Conservation (phyloP, 1,140 invertebrate species). For the Bacillus rossius region DNA sequence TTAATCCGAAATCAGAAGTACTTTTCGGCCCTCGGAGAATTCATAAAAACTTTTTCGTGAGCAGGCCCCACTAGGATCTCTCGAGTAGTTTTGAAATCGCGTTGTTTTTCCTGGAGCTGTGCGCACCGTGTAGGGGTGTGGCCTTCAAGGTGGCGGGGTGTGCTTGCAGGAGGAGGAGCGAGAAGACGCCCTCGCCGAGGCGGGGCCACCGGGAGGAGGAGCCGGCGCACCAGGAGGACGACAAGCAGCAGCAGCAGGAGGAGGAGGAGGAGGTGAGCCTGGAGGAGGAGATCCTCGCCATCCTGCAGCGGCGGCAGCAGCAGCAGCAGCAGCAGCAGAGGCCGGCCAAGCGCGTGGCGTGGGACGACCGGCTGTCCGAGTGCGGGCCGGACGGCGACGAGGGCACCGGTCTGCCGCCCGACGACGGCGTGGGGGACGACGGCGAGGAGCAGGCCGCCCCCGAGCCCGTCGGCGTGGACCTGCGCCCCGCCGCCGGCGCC, state of each 20-base stretch:
- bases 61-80: no score
- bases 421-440: neutral
- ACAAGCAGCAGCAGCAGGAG: neutral
- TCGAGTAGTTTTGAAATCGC: no score
- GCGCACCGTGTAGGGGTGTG: no score
- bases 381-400: slow-evolving; percentile 3
- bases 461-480: neutral
- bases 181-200: no score
- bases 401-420: neutral
- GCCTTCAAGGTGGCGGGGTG: no score
- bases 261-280: neutral
- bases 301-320: neutral
- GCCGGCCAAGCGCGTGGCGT: neutral
- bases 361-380: neutral
- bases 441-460: neutral
- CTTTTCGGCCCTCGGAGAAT: no score
- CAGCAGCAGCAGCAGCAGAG: neutral
- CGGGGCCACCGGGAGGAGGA: slow-evolving; percentile 47
- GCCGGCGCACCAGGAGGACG: neutral
- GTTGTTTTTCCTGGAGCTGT: no score
- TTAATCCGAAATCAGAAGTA: no score
- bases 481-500: neutral
- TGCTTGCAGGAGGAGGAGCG: no score
- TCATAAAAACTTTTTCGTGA: no score
- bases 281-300: neutral